A percentile compares a stretch with the other conserved stretches of the same genome.
Conservation (phyloP, 2,888 invertebrate species). For the Carcina quercana region DNA sequence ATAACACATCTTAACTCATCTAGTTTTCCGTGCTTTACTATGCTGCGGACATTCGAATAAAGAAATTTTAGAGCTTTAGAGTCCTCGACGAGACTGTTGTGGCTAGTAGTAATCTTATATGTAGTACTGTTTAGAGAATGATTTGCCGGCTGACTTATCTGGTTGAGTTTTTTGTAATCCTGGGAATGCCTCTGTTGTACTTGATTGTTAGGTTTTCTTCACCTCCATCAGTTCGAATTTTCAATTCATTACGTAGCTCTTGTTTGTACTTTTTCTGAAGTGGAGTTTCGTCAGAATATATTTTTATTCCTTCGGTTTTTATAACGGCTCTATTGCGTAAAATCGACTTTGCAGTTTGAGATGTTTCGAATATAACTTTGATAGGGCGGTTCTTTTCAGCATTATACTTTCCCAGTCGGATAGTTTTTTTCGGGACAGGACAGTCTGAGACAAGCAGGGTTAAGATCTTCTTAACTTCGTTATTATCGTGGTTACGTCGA, state of each 20-base stretch:
- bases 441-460: not conserved
- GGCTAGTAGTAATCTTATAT: not conserved
- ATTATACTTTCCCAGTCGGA: constrained; percentile 1
- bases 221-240: not conserved
- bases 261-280: not conserved
- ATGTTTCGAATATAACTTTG: not conserved
- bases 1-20: not conserved
- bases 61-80: not conserved
- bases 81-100: not conserved
- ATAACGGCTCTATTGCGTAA: not conserved
- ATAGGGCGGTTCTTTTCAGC: not conserved
- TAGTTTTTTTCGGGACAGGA: constrained; percentile 1
- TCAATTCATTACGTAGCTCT: not conserved
- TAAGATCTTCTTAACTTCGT: not conserved
- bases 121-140: not conserved
- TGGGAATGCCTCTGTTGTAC: not conserved
- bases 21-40: not conserved
- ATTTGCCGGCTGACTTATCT: not conserved
- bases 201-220: constrained; percentile 1
- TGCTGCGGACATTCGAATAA: not conserved
- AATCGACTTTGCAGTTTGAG: not conserved
- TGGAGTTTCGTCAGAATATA: constrained; percentile 1
- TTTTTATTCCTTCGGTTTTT: not conserved
- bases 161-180: not conserved
- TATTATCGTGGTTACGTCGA: constrained; percentile 1